phyloP scores from a whole-genome alignment of 2,113 vertebrate genomes.

The Balaeniceps rex region DNA sequence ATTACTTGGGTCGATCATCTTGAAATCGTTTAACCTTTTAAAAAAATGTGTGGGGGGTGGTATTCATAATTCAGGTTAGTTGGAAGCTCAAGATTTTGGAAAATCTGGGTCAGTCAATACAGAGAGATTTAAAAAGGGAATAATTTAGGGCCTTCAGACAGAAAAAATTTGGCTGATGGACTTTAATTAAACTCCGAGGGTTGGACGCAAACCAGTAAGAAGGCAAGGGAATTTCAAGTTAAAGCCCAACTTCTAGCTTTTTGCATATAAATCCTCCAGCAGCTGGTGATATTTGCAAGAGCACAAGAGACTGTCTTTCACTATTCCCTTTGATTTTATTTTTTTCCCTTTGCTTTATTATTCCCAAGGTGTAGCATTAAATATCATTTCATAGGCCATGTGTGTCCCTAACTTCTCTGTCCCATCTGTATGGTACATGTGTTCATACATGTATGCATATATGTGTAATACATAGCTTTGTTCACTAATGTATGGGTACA shows the following conservation, averaged over 20 bases:
- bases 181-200: constrained; percentile 29
- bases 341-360: not conserved
- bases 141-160: not conserved
- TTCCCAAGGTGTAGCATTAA: constrained; percentile 9
- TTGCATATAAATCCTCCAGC: constrained; percentile 20
- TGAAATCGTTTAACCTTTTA: not conserved
- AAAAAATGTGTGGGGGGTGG: not conserved
- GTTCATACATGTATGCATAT: not conserved
- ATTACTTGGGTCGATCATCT: not conserved
- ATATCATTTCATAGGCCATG: not conserved
- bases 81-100: not conserved
- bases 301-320: not conserved
- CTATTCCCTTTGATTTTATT: constrained; percentile 31
- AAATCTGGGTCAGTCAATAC: not conserved
- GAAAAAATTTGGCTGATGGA: not conserved
- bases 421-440: not conserved
- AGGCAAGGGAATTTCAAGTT: not conserved
- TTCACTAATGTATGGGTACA: not conserved
- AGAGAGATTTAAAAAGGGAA: not conserved
- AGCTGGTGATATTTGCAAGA: constrained; percentile 42
- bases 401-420: not conserved
- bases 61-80: not conserved
- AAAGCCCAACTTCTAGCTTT: not conserved
- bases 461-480: not conserved
- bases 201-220: constrained; percentile 19